A percentile compares a stretch with the other conserved stretches of the same genome.
Evolutionary conservation across 2,888 invertebrate genomes (phyloP).

Genomic region (Stenotaenia linearis): DNA sequence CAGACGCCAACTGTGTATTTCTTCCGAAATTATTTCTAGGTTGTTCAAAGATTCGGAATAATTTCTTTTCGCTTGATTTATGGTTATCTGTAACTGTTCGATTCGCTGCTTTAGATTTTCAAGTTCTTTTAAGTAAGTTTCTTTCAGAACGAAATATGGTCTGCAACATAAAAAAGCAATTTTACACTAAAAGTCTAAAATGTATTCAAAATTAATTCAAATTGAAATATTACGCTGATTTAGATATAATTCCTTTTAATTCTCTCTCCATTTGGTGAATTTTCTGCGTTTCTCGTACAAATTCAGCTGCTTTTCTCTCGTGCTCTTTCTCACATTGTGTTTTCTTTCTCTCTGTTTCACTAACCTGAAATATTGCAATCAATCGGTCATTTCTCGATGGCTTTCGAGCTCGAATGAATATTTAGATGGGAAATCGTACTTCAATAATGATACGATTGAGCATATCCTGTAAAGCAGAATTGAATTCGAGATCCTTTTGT

Average conservation of each 20-base stretch:
- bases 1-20: slow-evolving; percentile 41
- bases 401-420: neutral
- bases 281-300: slow-evolving; percentile 73
- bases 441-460: slow-evolving; percentile 91
- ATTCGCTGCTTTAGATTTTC: slow-evolving; percentile 76
- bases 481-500: slow-evolving; percentile 77
- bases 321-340: slow-evolving; percentile 84
- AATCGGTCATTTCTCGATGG: neutral
- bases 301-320: slow-evolving; percentile 70
- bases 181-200: no score
- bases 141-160: slow-evolving; percentile 85
- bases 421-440: slow-evolving; percentile 51
- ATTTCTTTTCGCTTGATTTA: slow-evolving; percentile 64
- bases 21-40: slow-evolving; percentile 48
- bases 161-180: no score
- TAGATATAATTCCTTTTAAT: slow-evolving; percentile 71
- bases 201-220: slow-evolving; percentile 37
- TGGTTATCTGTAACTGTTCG: slow-evolving; percentile 70
- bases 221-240: slow-evolving; percentile 55
- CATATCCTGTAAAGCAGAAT: slow-evolving; percentile 96
- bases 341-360: slow-evolving; percentile 87
- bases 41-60: slow-evolving; percentile 45
- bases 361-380: slow-evolving; percentile 51
- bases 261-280: slow-evolving; percentile 75
- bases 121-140: slow-evolving; percentile 75